Base-by-base conservation (phyloP, 2,797 vertebrate genomes). In the Mormyrops boulengeri region DNA sequence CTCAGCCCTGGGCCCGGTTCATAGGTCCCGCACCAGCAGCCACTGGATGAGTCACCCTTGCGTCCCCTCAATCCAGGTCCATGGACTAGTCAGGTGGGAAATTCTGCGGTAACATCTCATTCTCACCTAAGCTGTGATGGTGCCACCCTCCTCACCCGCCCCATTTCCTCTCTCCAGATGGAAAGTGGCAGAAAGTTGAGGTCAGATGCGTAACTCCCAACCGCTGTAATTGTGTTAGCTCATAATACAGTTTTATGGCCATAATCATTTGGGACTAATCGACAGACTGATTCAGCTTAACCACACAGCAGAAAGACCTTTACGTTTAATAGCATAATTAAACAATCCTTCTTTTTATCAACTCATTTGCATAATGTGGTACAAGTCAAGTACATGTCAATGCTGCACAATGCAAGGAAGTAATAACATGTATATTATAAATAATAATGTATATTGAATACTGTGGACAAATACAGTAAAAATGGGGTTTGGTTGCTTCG, bases 181-280 rank as follows among this genome's bases (percentile, higher is more conserved):
- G 53, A 60, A 60, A 17, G 30, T 2, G 34, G 12, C 34, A 14
- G 30, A 87, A 87, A 60, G 86, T 44, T 26, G 52, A 87, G 86
- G 52, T 60, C 86, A 57, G 44, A 34, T 8, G 26, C 1, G 53
- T 57, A 60, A 17, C 34, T 26, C 34, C 53, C 53, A 60, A n/a
- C 86, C 44, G 53, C 86, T 60, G 6, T 87, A 87, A 87, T 52
- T n/a, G 52, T 57, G 53, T 41, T 57, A 44, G 34, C 26, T 57
- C 38, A 38, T 87, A 87, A 60, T 87, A 52, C 52, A 87, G 34
- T 87, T 87, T 87, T 60, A 87, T 87, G 30, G 60, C 41, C 14
- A 30, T 41, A 84, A 89, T 89, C 80, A 84, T 57, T 60, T 89
- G 77, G 53, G 77, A 89, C 38, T 89, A 85, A 84, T n/a, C 38